Percentiles rank a stretch among this genome's conserved stretches.
These are phyloP conservation scores for Lysandra bellargus DNA, from an alignment of 2,888 invertebrate species.

Conservation along the genomic window DNA sequence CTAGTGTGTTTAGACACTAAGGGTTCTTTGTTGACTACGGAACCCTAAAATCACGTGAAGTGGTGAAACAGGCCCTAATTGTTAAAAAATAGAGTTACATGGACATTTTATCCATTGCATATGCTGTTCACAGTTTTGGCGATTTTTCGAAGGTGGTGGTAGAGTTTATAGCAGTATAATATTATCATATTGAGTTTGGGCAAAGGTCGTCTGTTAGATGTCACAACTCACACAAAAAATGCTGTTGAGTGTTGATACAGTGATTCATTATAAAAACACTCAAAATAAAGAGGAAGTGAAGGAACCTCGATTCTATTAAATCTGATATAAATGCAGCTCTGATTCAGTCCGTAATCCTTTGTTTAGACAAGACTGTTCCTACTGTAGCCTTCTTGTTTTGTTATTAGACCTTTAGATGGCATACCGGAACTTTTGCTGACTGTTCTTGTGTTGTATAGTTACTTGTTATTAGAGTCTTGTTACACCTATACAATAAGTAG, in stretches of 20 bases:
- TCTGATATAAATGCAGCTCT: too few species aligned
- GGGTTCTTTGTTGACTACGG: too few species aligned
- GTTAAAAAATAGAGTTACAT: too few species aligned
- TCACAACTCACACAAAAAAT: background rate
- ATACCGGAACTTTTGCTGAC: conserved; percentile 1
- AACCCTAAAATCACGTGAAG: too few species aligned
- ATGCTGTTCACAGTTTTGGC: background rate
- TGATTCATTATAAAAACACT: background rate
- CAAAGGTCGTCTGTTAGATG: background rate
- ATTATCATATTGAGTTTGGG: background rate
- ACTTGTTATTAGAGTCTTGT: background rate
- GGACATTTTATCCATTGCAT: too few species aligned
- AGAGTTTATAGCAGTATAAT: too few species aligned
- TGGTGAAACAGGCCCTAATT: too few species aligned
- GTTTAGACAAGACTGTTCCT: too few species aligned
- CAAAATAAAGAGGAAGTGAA: background rate
- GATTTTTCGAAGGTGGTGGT: background rate
- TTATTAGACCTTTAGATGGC: background rate
- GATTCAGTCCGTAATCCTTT: too few species aligned
- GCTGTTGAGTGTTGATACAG: background rate
- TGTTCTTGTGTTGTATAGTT: background rate
- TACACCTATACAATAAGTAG: background rate
- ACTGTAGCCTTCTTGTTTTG: background rate
- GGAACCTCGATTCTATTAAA: too few species aligned
- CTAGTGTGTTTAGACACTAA: too few species aligned